Evolutionary conservation across 23 tunicate species (phyloP).

Genomic region (Ciona savignyi): DNA sequence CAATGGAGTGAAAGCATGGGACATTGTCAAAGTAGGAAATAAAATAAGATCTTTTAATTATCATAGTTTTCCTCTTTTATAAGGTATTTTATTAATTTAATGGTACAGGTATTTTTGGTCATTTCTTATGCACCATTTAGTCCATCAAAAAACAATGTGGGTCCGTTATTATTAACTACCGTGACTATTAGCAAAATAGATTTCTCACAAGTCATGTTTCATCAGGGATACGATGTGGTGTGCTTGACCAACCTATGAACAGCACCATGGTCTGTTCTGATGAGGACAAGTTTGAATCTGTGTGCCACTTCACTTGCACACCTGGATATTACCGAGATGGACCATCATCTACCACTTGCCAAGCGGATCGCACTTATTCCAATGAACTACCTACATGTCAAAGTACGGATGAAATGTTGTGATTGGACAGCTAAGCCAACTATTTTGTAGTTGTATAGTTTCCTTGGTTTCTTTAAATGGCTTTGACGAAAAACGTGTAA

Average conservation of each 20-base stretch:
- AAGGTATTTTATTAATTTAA: too few species aligned
- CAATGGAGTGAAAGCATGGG: slow-evolving; percentile 37
- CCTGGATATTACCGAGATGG: slow-evolving; percentile 44
- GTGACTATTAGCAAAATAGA: too few species aligned
- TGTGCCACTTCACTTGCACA: slow-evolving; percentile 36
- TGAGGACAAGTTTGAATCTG: slow-evolving; percentile 31
- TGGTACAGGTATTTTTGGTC: too few species aligned
- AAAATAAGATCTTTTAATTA: background rate
- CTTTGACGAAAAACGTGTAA: too few species aligned
- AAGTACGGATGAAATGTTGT: slow-evolving; percentile 14
- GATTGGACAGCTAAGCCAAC: too few species aligned
- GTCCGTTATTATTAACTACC: too few species aligned
- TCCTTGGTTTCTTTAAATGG: too few species aligned
- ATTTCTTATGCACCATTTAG: too few species aligned
- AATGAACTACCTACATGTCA: slow-evolving; percentile 13
- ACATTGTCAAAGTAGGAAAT: slow-evolving; percentile 45
- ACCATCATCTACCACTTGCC: slow-evolving; percentile 13
- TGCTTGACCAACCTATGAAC: slow-evolving; percentile 9
- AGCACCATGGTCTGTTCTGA: slow-evolving; percentile 50
- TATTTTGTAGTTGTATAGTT: too few species aligned
- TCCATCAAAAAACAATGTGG: too few species aligned
- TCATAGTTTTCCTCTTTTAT: too few species aligned
- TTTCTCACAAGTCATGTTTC: too few species aligned
- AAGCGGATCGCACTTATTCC: slow-evolving; percentile 17
- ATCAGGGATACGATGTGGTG: slow-evolving; percentile 46